Base-by-base conservation (phyloP, 2,113 vertebrate species). In the Callopanchax toddi region DNA sequence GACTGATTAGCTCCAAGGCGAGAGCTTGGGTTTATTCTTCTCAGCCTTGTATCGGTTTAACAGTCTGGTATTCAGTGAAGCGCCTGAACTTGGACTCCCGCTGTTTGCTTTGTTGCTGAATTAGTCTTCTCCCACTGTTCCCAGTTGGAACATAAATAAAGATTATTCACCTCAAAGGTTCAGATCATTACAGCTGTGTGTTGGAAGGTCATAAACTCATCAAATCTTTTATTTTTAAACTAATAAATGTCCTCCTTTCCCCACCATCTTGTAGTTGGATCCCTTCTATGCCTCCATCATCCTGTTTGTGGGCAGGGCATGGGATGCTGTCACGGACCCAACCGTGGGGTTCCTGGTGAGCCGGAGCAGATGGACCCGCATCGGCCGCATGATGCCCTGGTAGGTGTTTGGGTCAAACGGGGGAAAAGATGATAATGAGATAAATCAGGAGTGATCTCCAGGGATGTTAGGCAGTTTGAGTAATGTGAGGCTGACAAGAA, bases 351-450 rank as follows among this genome's bases (percentile, higher is more conserved):
- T 96, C 82, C 93, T 95, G 79, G 94, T 99, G 74, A 98, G 94
- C 90, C 94, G 94, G 80, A 95, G 92, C 6, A 71, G 87, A 1
- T 96, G 95, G 95, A 98, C 93, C 1, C 50, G 87, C 5, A 68
- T 94, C 0, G 97, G 97, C 52, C 94, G 94, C 37, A 93, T 99
- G 86, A 95, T 98, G 94, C 96, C 97, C 34, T 99, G 97, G 97
- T 98, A 90, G 91, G 93, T 78, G 34, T 25, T 53, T 17, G 16
- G 50, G 44, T 56, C 40, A 7, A 37, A 10, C 36, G 12, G 36
- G 36, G 29, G 29, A 6, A 7, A 32, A 32, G 29, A 29, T 7
- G 26, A 32, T 32, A 32, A 32, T 7, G 29, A 32, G 29, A 32
- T 9, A 9, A 32, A 8, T 13, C 39, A 40, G 5, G 1, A 17